Evolutionary conservation across 2,888 invertebrate species (phyloP).

Genomic region (Theretra japonica): DNA sequence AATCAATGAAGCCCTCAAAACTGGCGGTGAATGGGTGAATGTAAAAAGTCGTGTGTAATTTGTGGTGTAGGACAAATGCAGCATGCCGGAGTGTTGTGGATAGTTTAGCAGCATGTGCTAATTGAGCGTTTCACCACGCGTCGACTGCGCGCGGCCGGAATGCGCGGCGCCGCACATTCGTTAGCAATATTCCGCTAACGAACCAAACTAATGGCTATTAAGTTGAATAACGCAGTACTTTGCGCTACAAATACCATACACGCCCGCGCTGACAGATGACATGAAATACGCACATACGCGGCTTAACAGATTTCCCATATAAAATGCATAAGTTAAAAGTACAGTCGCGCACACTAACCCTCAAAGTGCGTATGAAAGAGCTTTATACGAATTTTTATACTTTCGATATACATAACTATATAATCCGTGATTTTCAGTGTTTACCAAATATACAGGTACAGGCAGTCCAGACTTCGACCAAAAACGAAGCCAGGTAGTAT

Average conservation of each 20-base stretch:
- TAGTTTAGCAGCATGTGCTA: constrained; percentile 60
- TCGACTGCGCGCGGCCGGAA: constrained; percentile 52
- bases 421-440: not conserved
- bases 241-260: constrained; percentile 67
- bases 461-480: too few species aligned
- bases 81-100: constrained; percentile 24
- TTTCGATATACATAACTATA: not conserved
- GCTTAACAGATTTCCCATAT: constrained; percentile 42
- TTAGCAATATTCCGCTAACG: constrained; percentile 84
- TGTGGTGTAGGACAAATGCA: constrained; percentile 34
- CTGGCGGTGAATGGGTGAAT: not conserved
- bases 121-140: constrained; percentile 76
- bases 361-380: not conserved
- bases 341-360: constrained; percentile 9
- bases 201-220: constrained; percentile 84
- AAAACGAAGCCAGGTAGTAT: too few species aligned
- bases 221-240: constrained; percentile 82
- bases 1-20: not conserved
- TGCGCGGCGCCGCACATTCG: constrained; percentile 76
- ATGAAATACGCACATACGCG: constrained; percentile 49
- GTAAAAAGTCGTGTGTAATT: constrained; percentile 35
- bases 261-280: constrained; percentile 62
- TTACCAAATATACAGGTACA: too few species aligned
- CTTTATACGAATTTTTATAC: not conserved
- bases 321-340: constrained; percentile 36